phyloP scores from a whole-genome alignment of 2,888 invertebrate species.

The Pterostichus madidus region DNA sequence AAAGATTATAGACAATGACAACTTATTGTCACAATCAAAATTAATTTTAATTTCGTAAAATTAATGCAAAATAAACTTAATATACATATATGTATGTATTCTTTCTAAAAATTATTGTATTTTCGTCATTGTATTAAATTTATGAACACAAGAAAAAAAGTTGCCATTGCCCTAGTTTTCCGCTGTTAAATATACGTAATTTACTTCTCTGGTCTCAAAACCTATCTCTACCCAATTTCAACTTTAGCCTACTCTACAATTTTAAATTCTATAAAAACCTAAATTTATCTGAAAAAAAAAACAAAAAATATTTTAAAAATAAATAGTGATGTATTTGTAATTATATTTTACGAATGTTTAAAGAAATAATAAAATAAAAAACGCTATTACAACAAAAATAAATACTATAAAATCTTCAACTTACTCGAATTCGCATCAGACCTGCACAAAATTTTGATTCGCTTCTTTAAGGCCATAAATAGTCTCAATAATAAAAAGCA shows the following conservation, averaged over 20 bases:
- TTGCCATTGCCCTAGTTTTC: conserved; percentile 32
- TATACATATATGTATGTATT: conserved; percentile 28
- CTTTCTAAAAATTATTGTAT: conserved; percentile 22
- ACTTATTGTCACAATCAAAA: conserved; percentile 52
- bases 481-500: conserved; percentile 65
- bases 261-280: conserved; percentile 47
- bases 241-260: conserved; percentile 15
- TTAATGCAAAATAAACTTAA: neutral
- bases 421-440: conserved; percentile 47
- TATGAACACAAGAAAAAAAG: conserved; percentile 41
- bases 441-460: conserved; percentile 65
- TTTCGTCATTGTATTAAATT: conserved; percentile 25
- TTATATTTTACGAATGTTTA: conserved; percentile 33
- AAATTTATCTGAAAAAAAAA: conserved; percentile 38
- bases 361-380: conserved; percentile 47
- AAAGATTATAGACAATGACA: conserved; percentile 55
- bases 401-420: conserved; percentile 61
- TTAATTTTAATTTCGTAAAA: neutral
- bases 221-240: conserved; percentile 34
- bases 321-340: conserved; percentile 47
- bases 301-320: conserved; percentile 14
- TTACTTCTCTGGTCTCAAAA: conserved; percentile 39
- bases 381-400: conserved; percentile 56
- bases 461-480: conserved; percentile 64
- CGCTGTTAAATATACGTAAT: conserved; percentile 44